phyloP scores from a whole-genome alignment of 2,113 vertebrate species.

The Galeopterus variegatus region DNA sequence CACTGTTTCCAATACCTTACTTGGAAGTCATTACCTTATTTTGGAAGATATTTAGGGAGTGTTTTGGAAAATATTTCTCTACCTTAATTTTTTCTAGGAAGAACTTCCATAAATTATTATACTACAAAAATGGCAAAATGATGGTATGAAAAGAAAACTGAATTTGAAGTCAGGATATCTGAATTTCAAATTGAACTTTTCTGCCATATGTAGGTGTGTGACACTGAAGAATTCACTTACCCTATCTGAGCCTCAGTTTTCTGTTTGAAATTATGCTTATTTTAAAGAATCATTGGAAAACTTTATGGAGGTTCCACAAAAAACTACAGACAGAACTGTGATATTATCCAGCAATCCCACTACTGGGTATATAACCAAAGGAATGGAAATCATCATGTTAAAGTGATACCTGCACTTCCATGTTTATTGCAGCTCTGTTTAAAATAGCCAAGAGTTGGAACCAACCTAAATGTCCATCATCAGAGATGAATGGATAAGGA shows the following conservation, averaged over 20 bases:
- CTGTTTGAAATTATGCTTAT: neutral
- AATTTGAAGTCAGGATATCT: neutral
- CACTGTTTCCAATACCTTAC: neutral
- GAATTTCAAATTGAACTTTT: constrained; percentile 18
- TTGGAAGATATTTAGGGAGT: neutral
- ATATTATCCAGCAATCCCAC: too few relatives aligned
- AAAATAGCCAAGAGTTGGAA: too few relatives aligned
- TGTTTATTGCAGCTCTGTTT: too few relatives aligned
- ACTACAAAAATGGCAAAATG: neutral
- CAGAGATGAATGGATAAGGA: too few relatives aligned
- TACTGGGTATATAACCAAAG: too few relatives aligned
- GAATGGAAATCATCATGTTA: too few relatives aligned
- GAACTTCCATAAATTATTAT: neutral
- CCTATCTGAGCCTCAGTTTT: neutral
- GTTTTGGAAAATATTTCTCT: constrained; percentile 48
- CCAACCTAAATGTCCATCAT: too few relatives aligned
- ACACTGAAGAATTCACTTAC: neutral
- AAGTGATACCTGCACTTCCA: too few relatives aligned
- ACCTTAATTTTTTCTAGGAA: neutral
- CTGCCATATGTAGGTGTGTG: neutral
- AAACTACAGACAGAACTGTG: too few relatives aligned
- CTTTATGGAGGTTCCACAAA: too few relatives aligned
- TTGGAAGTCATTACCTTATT: neutral
- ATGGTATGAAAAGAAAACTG: neutral
- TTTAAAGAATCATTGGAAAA: neutral